These are phyloP conservation scores for Buteo buteo DNA, from an alignment of 2,113 vertebrate species.

Conservation along the genomic window DNA sequence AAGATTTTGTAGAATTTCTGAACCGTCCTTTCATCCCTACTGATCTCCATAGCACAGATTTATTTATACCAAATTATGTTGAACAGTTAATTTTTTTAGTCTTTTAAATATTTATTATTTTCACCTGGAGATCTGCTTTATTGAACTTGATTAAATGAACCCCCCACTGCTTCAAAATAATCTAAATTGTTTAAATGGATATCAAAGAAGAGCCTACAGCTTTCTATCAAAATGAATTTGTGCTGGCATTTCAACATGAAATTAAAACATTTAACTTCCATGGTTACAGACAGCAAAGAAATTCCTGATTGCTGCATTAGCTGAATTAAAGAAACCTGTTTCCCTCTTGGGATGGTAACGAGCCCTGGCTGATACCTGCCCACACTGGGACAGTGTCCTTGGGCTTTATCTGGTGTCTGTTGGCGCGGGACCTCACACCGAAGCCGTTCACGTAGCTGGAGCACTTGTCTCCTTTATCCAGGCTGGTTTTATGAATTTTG, in stretches of 20 bases:
- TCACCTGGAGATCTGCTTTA: conserved; percentile 59
- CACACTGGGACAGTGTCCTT: background rate
- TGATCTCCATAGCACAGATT: background rate
- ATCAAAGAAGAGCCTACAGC: conserved; percentile 40
- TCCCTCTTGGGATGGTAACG: background rate
- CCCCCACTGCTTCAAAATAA: conserved; percentile 32
- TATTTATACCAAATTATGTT: background rate
- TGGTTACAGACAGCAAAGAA: background rate
- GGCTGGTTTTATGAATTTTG: background rate
- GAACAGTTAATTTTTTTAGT: background rate
- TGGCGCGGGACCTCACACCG: background rate
- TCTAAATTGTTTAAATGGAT: conserved; percentile 37
- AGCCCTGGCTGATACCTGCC: background rate
- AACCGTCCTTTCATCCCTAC: background rate
- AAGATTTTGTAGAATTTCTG: background rate
- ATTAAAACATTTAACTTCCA: background rate
- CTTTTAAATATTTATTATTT: background rate
- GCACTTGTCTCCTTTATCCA: background rate
- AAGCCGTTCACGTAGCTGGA: background rate
- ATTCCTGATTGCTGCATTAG: background rate
- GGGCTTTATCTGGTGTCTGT: background rate
- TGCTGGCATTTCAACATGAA: conserved; percentile 31
- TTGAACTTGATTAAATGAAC: conserved; percentile 56
- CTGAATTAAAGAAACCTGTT: background rate
- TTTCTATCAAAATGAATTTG: conserved; percentile 53